phyloP scores from a whole-genome alignment of 2,113 vertebrate genomes.

The Solenodon paradoxus region DNA sequence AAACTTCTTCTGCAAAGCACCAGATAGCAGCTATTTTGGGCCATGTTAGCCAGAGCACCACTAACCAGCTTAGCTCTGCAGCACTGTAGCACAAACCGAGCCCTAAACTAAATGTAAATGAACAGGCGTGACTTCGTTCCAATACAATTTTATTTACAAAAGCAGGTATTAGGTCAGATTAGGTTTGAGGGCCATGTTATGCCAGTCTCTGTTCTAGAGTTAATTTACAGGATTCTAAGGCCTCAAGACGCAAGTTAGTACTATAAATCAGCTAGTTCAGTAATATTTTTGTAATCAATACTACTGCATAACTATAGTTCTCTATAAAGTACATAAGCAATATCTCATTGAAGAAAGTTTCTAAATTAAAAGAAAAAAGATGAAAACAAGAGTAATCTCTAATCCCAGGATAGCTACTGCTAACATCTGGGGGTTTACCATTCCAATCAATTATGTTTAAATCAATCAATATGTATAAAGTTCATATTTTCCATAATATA shows the following conservation, averaged over 20 bases:
- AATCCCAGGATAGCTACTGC: not conserved
- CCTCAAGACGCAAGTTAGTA: not conserved
- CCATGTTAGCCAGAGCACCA: not conserved
- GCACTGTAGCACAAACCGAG: not conserved
- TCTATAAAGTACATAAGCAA: not conserved
- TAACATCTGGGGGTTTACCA: not conserved
- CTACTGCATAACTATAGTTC: not conserved
- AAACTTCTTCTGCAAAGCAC: not conserved
- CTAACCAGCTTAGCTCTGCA: not conserved
- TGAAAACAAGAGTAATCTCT: not conserved
- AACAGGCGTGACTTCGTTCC: not conserved
- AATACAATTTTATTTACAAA: slow-evolving; percentile 2
- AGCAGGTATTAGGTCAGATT: not conserved
- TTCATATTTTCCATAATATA: not conserved
- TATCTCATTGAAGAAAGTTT: not conserved
- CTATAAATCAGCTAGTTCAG: not conserved
- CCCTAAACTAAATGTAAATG: not conserved
- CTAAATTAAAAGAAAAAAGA: slow-evolving; percentile 26
- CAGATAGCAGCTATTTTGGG: not conserved
- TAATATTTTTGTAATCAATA: not conserved
- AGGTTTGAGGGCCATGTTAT: not conserved
- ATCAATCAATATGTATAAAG: not conserved
- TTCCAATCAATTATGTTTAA: too few species aligned
- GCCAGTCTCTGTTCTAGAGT: not conserved
- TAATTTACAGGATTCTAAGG: not conserved